Base-by-base conservation (phyloP, 2,113 vertebrate species). In the Parus major region DNA sequence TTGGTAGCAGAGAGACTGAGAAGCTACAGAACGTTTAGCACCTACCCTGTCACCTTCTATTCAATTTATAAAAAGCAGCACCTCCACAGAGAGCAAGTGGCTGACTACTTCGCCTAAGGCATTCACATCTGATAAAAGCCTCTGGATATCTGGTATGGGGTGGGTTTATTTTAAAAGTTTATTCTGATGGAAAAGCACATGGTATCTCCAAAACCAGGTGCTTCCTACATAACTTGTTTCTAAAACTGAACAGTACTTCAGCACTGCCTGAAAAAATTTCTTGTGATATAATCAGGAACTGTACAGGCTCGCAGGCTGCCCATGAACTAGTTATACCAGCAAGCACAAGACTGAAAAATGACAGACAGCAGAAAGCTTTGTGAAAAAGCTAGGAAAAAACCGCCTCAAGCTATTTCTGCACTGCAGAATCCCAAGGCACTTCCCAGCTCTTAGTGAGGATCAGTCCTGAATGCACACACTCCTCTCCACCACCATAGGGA, bases 401-500 rank as follows among this genome's bases (percentile, higher is more conserved):
- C 35, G 77, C 36, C 39, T n/a, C 0, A 2, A 90, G 46, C 50
- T 50, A 41, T 20, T 92, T 55, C 42, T 70, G 50, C 22, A 28
- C 33, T 70, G 76, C 42, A 63, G 64, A 86, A 65, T 23, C 12
- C 8, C 71, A 46, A 29, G 49, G 65, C 5, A 13, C 57, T 93
- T 16, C n/a, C 35, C 44, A 46, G 80, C 29, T 66, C 29, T 29
- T 29, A 19, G 56, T 8, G 8, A 89, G 21, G 41, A 52, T 15
- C 15, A 42, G 18, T 69, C 44, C 57, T 69, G 46, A 71, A 64
- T 3, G 27, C 20, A 63, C 42, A 49, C 42, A 11, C 25, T 36
- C 28, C n/a, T 86, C 20, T 46, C 47, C 6, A 0, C 39, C 65
- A 71, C 19, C 46, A 46, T 0, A 3, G 1, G 7, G n/a, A 69